A percentile compares a stretch with the other conserved stretches of the same genome.
These are phyloP conservation scores for Fistularia commersonii DNA, from an alignment of 2,797 vertebrate genomes.

Conservation along the genomic window DNA sequence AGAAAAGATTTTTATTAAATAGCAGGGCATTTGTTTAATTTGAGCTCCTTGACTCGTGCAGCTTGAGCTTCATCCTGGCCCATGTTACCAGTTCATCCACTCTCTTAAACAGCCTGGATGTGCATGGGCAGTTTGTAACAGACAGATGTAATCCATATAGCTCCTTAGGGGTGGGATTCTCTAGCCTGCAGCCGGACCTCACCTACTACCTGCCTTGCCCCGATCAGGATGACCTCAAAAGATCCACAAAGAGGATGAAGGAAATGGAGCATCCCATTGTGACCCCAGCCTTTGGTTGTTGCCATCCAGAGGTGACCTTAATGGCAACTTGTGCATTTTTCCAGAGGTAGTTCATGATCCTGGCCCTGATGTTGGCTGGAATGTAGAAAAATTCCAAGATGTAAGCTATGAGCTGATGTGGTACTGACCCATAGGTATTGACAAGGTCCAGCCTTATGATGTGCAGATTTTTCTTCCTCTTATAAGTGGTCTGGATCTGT, in stretches of 20 bases:
- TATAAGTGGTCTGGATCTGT: too few relatives aligned
- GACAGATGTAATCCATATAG: not conserved
- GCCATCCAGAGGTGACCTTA: not conserved
- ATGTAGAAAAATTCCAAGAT: too few relatives aligned
- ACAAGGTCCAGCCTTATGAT: too few relatives aligned
- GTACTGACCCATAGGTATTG: too few relatives aligned
- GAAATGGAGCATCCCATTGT: not conserved
- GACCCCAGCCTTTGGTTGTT: too few relatives aligned
- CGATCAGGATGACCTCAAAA: not conserved
- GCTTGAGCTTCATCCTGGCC: conserved; percentile 6
- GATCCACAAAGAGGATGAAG: not conserved
- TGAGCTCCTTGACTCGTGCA: conserved; percentile 1
- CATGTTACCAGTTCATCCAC: not conserved
- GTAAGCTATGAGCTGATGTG: too few relatives aligned
- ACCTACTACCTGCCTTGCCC: not conserved
- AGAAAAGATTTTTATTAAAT: too few relatives aligned
- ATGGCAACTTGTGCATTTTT: not conserved
- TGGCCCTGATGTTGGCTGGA: not conserved
- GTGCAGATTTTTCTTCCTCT: too few relatives aligned
- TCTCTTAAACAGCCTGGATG: not conserved
- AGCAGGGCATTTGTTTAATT: too few relatives aligned
- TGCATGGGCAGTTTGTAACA: not conserved
- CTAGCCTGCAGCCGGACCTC: not conserved
- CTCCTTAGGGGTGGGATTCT: not conserved
- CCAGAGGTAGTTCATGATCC: not conserved